Percentiles rank a stretch among this genome's conserved stretches.
These are phyloP conservation scores for Dissostichus mawsoni DNA, from an alignment of 2,113 vertebrate species.

Conservation along the genomic window DNA sequence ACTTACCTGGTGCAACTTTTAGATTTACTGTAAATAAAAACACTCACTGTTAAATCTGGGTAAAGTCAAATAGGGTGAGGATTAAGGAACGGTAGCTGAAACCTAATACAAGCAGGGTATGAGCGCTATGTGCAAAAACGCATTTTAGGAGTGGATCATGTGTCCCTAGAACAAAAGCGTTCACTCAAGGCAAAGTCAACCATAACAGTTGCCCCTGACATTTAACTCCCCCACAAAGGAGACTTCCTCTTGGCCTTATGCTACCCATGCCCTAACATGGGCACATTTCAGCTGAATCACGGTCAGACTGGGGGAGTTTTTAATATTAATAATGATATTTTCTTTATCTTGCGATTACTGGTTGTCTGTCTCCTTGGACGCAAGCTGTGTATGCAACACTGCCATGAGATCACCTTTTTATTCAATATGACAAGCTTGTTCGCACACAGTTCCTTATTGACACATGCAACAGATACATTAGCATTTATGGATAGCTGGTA, in stretches of 20 bases:
- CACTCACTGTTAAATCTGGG: background rate
- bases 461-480: too few species aligned
- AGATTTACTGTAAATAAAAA: background rate
- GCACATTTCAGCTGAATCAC: too few species aligned
- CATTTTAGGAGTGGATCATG: background rate
- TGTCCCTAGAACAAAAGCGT: background rate
- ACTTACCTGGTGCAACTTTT: background rate
- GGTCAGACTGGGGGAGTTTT: too few species aligned
- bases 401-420: too few species aligned
- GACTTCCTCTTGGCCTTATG: constrained; percentile 24
- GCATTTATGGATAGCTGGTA: background rate
- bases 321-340: too few species aligned
- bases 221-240: constrained; percentile 3
- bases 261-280: background rate
- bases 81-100: background rate
- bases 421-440: too few species aligned
- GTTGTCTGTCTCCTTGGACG: too few species aligned
- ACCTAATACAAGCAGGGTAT: background rate
- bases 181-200: background rate
- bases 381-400: too few species aligned
- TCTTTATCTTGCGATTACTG: too few species aligned
- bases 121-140: too few species aligned
- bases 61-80: background rate
- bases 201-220: background rate
- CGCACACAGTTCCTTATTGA: too few species aligned